Evolutionary conservation across 2,888 invertebrate genomes (phyloP).

Genomic region (Tiphia femorata): DNA sequence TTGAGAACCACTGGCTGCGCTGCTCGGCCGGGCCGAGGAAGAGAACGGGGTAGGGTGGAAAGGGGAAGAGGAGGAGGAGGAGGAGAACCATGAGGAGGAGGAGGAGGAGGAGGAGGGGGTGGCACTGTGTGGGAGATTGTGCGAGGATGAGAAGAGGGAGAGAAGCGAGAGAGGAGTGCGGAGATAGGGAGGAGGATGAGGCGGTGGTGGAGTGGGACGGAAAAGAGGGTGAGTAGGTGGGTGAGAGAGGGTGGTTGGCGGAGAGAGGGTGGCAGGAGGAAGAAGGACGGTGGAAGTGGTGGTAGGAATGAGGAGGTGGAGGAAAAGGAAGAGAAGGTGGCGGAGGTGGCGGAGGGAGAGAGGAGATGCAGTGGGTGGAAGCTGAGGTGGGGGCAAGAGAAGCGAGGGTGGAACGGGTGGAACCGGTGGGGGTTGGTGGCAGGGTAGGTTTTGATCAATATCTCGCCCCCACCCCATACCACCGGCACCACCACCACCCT

Average conservation of each 20-base stretch:
- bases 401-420: slow-evolving; percentile 40
- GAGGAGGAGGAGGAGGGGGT: background rate
- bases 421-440: slow-evolving; percentile 60
- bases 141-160: background rate
- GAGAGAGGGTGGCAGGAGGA: background rate
- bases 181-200: background rate
- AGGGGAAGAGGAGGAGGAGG: background rate
- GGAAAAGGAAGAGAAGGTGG: background rate
- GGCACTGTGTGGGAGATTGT: background rate
- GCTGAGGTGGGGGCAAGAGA: slow-evolving; percentile 46
- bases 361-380: slow-evolving; percentile 40
- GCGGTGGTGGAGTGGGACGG: background rate
- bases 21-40: background rate
- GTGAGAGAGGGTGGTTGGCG: background rate
- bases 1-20: background rate
- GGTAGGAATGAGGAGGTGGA: background rate
- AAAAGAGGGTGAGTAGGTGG: background rate
- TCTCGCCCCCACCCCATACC: slow-evolving; percentile 66
- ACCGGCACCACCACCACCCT: slow-evolving; percentile 59
- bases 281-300: background rate
- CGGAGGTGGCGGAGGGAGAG: slow-evolving; percentile 28
- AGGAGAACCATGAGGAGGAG: background rate
- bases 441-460: slow-evolving; percentile 69
- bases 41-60: background rate
- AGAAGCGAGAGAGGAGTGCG: background rate